phyloP scores from a whole-genome alignment of 92 coral and sea anemone genomes.

The Isaurus tuberculatus region DNA sequence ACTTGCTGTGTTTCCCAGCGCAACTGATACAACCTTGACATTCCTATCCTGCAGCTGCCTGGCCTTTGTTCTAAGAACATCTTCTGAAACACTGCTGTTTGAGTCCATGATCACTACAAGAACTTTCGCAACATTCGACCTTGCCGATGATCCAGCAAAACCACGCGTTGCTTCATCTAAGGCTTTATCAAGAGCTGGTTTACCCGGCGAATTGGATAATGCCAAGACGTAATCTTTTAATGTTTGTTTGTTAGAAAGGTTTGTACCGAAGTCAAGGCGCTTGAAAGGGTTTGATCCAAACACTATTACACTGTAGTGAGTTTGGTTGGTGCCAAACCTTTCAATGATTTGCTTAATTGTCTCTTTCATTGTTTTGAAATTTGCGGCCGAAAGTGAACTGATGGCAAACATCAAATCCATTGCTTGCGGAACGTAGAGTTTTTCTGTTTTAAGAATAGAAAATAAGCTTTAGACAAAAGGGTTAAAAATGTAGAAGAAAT shows the following conservation, averaged over 20 bases:
- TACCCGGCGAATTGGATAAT: slow-evolving; percentile 68
- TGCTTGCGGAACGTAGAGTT: slow-evolving; percentile 50
- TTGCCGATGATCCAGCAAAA: slow-evolving; percentile 74
- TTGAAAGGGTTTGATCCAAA: slow-evolving; percentile 69
- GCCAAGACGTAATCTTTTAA: slow-evolving; percentile 66
- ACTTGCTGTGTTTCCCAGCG: slow-evolving; percentile 81
- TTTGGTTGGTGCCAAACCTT: slow-evolving; percentile 65
- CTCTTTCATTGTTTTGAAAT: slow-evolving; percentile 72
- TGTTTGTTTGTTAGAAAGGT: slow-evolving; percentile 46
- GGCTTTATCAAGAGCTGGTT: slow-evolving; percentile 76
- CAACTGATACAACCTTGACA: slow-evolving; percentile 79
- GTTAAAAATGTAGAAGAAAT: too few species aligned
- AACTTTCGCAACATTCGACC: slow-evolving; percentile 79
- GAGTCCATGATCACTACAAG: slow-evolving; percentile 50
- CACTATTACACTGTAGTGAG: slow-evolving; percentile 70
- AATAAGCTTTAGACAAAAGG: background rate
- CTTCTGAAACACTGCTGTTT: slow-evolving; percentile 33
- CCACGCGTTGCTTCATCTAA: slow-evolving; percentile 73
- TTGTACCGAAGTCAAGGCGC: slow-evolving; percentile 49
- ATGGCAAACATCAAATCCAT: slow-evolving; percentile 88
- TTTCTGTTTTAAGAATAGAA: slow-evolving; percentile 6
- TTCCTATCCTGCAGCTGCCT: slow-evolving; percentile 35
- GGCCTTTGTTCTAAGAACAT: slow-evolving; percentile 19
- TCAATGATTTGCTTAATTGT: slow-evolving; percentile 72
- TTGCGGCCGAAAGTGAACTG: slow-evolving; percentile 59